These are phyloP conservation scores for Athripsodes cinereus DNA, from an alignment of 2,888 invertebrate genomes.

Conservation along the genomic window DNA sequence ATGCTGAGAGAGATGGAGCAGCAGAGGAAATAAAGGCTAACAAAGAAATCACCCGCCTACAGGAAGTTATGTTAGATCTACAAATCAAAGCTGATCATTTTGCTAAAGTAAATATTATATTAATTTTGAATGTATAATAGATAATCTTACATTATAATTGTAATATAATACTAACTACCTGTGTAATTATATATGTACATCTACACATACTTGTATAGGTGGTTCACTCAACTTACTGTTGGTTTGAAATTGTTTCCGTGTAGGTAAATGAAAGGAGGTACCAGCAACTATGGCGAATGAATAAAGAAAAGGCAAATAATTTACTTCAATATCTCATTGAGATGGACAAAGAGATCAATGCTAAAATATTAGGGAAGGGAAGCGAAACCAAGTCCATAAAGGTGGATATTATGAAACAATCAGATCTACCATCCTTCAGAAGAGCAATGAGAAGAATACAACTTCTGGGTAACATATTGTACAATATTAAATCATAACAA, in stretches of 20 bases:
- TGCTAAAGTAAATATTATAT: slow-evolving; percentile 36
- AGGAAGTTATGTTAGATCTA: slow-evolving; percentile 60
- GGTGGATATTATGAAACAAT: slow-evolving; percentile 36
- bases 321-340: slow-evolving; percentile 49
- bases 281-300: slow-evolving; percentile 55
- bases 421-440: slow-evolving; percentile 43
- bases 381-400: slow-evolving; percentile 34
- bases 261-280: slow-evolving; percentile 58
- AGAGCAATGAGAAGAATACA: slow-evolving; percentile 8
- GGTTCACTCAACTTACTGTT: too few species aligned
- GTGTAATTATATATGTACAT: too few species aligned
- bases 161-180: too few species aligned
- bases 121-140: background rate
- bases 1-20: slow-evolving; percentile 59
- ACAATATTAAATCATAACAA: background rate
- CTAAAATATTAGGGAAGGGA: slow-evolving; percentile 50
- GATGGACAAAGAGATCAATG: slow-evolving; percentile 55
- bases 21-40: slow-evolving; percentile 62
- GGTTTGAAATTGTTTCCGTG: background rate
- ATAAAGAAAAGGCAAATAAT: slow-evolving; percentile 45
- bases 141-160: background rate
- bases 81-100: slow-evolving; percentile 66
- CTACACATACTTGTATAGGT: too few species aligned
- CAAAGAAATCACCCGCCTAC: slow-evolving; percentile 61
- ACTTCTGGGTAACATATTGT: slow-evolving; percentile 10